Conservation (phyloP, 2,888 invertebrate genomes). For the Leptopilina drosophilae region DNA sequence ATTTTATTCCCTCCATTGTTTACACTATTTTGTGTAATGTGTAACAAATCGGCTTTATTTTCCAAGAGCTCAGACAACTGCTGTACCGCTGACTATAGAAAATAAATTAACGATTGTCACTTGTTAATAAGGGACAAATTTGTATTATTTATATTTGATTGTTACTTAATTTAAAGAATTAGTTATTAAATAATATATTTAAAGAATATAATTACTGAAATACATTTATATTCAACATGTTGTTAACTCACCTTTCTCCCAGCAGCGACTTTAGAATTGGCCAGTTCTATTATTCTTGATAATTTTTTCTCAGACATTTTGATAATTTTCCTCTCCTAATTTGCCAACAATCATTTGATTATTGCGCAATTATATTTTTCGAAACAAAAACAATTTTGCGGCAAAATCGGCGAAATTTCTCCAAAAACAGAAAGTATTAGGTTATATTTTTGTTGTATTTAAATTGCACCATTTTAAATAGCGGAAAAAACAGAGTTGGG, state of each 20-base stretch:
- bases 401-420: not conserved
- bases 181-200: not conserved
- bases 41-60: not conserved
- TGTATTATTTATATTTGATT: not conserved
- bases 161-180: not conserved
- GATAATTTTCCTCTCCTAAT: not conserved
- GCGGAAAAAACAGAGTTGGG: no score
- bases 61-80: not conserved
- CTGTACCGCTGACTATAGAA: constrained; percentile 2
- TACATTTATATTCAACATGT: no score
- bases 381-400: not conserved
- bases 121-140: not conserved
- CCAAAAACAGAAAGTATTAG: not conserved
- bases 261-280: not conserved
- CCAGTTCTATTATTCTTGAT: not conserved
- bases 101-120: not conserved
- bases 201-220: not conserved
- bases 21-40: constrained; percentile 11
- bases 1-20: not conserved
- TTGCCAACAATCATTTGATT: not conserved
- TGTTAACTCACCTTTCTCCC: not conserved
- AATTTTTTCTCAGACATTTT: constrained; percentile 11
- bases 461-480: no score
- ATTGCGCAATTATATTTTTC: not conserved
- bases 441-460: no score